Evolutionary conservation across 2,797 vertebrate genomes (phyloP).

Genomic region (Malurus leucopterus): DNA sequence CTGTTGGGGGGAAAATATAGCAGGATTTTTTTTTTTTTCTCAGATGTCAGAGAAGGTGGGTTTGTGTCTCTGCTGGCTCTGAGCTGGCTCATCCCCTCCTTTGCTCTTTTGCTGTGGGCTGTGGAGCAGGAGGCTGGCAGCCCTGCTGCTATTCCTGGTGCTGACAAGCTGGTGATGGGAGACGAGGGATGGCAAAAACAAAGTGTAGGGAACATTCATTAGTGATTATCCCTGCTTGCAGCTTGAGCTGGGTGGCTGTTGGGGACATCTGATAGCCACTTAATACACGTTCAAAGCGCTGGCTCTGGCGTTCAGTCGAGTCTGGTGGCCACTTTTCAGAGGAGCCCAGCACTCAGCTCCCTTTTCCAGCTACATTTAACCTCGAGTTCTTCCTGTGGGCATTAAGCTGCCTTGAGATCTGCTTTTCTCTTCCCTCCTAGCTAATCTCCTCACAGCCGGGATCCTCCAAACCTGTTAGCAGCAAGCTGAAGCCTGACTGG

Average conservation of each 20-base stretch:
- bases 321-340: accelerated
- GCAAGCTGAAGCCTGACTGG: neutral
- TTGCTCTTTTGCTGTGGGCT: conserved; percentile 41
- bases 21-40: neutral
- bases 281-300: neutral
- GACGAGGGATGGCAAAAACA: neutral
- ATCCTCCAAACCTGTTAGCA: neutral
- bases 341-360: neutral
- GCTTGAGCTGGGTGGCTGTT: neutral
- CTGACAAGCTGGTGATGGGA: conserved; percentile 19
- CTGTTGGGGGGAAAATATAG: neutral
- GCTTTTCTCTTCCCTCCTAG: neutral
- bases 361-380: neutral
- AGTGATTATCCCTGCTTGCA: conserved; percentile 31
- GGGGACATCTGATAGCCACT: conserved; percentile 18
- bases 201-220: conserved; percentile 13
- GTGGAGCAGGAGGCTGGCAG: conserved; percentile 26
- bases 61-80: neutral
- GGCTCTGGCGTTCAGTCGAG: neutral
- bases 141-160: conserved; percentile 18
- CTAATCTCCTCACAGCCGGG: neutral
- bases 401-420: conserved; percentile 16
- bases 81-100: conserved; percentile 9
- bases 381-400: neutral
- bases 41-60: neutral